Base-by-base conservation (phyloP, 2,113 vertebrate genomes). In the Todiramphus saurophagus region DNA sequence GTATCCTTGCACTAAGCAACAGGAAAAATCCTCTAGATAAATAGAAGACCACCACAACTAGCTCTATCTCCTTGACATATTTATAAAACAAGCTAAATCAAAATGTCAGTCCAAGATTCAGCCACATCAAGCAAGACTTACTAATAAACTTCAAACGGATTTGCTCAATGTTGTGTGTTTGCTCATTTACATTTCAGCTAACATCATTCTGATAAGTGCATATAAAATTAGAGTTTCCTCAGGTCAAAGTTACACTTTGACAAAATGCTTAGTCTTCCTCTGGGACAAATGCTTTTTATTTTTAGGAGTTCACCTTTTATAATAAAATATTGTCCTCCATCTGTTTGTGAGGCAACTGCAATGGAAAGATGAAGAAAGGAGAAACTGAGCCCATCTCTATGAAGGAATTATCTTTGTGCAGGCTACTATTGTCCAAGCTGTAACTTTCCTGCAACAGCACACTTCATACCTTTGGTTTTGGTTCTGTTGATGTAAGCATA, bases 241-340 rank as follows among this genome's bases (percentile, higher is more conserved):
- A 78, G 18, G 73, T 60, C 51, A 63, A 78, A 94, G 15, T 69
- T 93, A 78, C 70, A 51, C 27, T 93, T 94, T 79, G 55, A 87
- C 64, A 67, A 82, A 97, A 80, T 14, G 13, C 14, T 96, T 96
- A 95, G 94, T 95, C 33, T 62, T 97, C 64, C 92, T 95, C 86
- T 89, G 76, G 70, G 83, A 93, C 86, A 97, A 95, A 39, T 64
- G 68, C 50, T 41, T 87, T 97, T 96, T 94, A 91, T 93, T 95
- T 94, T 92, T 92, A 88, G 64, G 60, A 76, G 11, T 85, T 18
- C 6, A 14, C 55, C 37, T 95, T 93, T 89, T 69, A 20, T 44
- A 69, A 55, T 53, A 16, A 43, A 74, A 74, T 73, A 27, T 51
- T 25, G 7, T 51, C 33, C 90, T 87, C 59, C 33, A 84, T 58